These are phyloP conservation scores for Rhodophaea formosa DNA, from an alignment of 2,888 invertebrate species.

Conservation along the genomic window DNA sequence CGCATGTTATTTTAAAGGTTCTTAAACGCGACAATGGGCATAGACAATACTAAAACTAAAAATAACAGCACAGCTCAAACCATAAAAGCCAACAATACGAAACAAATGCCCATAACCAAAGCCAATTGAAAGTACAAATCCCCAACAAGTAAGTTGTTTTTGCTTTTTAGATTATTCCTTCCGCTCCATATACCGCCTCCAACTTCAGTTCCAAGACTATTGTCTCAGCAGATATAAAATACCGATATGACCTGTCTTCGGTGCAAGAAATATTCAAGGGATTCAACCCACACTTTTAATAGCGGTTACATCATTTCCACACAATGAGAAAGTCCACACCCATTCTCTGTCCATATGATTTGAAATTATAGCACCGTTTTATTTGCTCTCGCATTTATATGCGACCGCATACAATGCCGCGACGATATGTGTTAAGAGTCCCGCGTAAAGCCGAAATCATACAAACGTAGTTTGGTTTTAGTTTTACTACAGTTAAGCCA, in stretches of 20 bases:
- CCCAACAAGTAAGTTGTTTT: neutral
- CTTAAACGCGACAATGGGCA: too few species aligned
- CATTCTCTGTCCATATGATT: slow-evolving; percentile 82
- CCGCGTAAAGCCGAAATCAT: too few species aligned
- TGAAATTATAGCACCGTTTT: slow-evolving; percentile 82
- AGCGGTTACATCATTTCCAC: slow-evolving; percentile 82
- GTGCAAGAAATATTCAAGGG: slow-evolving; percentile 81
- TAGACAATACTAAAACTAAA: too few species aligned
- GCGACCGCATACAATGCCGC: slow-evolving; percentile 75
- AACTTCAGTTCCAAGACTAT: slow-evolving; percentile 76
- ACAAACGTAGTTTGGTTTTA: too few species aligned
- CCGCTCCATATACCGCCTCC: slow-evolving; percentile 61
- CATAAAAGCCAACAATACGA: too few species aligned
- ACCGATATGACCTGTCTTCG: slow-evolving; percentile 81
- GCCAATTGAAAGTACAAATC: neutral
- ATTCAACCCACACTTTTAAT: slow-evolving; percentile 81
- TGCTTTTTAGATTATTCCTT: slow-evolving; percentile 1
- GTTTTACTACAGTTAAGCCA: too few species aligned
- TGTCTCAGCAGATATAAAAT: slow-evolving; percentile 80
- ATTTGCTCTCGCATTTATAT: slow-evolving; percentile 81
- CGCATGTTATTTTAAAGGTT: too few species aligned
- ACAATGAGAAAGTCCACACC: slow-evolving; percentile 82
- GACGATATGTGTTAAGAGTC: slow-evolving; percentile 62
- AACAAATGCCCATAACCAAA: neutral
- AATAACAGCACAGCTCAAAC: too few species aligned